Evolutionary conservation across 2,113 vertebrate species (phyloP).

Genomic region (Vombatus ursinus): DNA sequence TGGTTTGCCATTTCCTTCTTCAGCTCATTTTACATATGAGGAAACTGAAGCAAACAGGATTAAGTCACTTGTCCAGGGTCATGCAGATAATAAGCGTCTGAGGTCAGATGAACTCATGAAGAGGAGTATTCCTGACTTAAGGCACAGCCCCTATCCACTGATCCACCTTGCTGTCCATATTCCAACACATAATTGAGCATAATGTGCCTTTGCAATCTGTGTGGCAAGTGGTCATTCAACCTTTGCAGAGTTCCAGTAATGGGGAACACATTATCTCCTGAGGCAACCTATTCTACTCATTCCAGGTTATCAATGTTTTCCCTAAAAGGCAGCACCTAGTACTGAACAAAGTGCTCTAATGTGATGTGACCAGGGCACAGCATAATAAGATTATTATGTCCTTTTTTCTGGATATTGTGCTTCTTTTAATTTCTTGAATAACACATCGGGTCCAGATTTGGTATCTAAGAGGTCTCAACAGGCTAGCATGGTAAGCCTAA

Average conservation of each 20-base stretch:
- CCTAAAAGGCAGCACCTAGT: neutral
- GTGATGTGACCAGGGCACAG: neutral
- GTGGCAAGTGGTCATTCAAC: neutral
- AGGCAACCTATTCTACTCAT: neutral
- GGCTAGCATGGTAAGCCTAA: neutral
- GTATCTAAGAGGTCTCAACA: neutral
- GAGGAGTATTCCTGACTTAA: neutral
- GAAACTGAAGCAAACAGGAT: neutral
- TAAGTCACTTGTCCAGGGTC: neutral
- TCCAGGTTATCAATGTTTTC: neutral
- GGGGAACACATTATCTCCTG: neutral
- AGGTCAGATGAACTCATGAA: neutral
- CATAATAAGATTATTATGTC: neutral
- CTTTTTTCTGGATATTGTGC: neutral
- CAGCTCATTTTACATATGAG: neutral
- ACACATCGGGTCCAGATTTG: neutral
- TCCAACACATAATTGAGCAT: neutral
- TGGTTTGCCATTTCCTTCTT: neutral
- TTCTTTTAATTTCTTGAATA: neutral
- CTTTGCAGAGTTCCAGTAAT: neutral
- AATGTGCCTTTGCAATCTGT: neutral
- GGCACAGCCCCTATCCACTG: neutral
- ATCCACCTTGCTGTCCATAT: neutral
- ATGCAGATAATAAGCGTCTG: neutral
- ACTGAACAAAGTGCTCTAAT: neutral